A percentile compares a stretch with the other conserved stretches of the same genome.
phyloP scores from a whole-genome alignment of 2,888 invertebrate species.

The Tachina fera region DNA sequence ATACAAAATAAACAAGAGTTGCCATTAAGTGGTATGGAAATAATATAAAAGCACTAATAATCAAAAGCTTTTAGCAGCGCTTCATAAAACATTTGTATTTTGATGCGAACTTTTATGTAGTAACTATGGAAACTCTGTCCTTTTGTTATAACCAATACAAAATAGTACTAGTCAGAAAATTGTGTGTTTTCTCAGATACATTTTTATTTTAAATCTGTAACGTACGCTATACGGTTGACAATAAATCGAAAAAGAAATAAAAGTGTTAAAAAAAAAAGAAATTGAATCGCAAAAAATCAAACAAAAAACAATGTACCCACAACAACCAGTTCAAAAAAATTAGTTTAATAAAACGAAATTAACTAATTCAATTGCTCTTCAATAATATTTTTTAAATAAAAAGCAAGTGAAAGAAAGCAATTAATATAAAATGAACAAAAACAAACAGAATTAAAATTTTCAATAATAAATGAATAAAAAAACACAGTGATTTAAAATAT shows the following conservation, averaged over 20 bases:
- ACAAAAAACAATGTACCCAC: neutral
- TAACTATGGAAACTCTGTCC: conserved; percentile 49
- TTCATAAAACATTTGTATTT: neutral
- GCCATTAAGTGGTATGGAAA: neutral
- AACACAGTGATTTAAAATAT: conserved; percentile 49
- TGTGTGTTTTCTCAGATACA: conserved; percentile 60
- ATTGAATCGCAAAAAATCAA: conserved; percentile 48
- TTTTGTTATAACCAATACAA: conserved; percentile 15
- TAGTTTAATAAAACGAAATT: conserved; percentile 32
- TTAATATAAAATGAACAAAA: conserved; percentile 15
- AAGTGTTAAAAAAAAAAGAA: conserved; percentile 19
- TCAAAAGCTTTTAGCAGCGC: no score
- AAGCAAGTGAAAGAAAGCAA: conserved; percentile 51
- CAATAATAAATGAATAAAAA: conserved; percentile 30
- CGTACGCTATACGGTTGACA: conserved; percentile 64
- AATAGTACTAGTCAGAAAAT: conserved; percentile 8
- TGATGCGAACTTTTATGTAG: neutral
- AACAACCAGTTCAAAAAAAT: conserved; percentile 4
- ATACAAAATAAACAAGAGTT: conserved; percentile 38
- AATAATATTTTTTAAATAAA: conserved; percentile 18
- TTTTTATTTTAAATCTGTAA: conserved; percentile 68
- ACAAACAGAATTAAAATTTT: conserved; percentile 23
- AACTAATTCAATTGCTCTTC: conserved; percentile 42
- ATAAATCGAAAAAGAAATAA: conserved; percentile 22
- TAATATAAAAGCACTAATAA: no score